Percentiles rank a stretch among this genome's conserved stretches.
These are phyloP conservation scores for Clarias pachynema DNA, from an alignment of 2,797 vertebrate species.

Conservation along the genomic window DNA sequence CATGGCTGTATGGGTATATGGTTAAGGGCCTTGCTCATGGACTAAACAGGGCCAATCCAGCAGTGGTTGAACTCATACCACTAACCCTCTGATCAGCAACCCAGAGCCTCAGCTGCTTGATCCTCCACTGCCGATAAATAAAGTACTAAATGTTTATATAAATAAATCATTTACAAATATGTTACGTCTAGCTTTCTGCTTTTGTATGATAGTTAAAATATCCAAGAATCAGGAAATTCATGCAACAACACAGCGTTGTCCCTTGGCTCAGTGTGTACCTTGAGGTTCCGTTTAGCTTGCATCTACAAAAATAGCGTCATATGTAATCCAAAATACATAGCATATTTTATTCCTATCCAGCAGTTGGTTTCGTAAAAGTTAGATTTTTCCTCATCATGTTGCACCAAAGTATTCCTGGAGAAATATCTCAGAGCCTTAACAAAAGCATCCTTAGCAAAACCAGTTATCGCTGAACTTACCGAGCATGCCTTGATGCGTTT, in stretches of 20 bases:
- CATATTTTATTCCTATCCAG: neutral
- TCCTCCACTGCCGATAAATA: neutral
- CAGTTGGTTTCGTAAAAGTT: neutral
- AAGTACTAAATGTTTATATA: neutral
- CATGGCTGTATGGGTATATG: too few species aligned
- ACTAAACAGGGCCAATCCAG: too few species aligned
- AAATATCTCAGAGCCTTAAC: too few species aligned
- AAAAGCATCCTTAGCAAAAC: neutral
- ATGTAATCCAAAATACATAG: neutral
- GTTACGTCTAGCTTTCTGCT: neutral
- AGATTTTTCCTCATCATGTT: neutral
- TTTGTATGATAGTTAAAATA: neutral
- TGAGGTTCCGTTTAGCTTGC: neutral
- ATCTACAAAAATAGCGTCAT: neutral
- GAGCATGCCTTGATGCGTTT: constrained; percentile 86
- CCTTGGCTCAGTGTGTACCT: neutral
- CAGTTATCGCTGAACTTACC: constrained; percentile 58
- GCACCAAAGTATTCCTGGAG: too few species aligned
- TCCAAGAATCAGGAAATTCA: neutral
- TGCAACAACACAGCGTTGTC: neutral
- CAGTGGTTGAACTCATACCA: too few species aligned
- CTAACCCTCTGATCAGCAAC: neutral
- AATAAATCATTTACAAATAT: neutral
- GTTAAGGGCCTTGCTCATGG: too few species aligned
- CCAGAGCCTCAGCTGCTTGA: neutral